phyloP scores from a whole-genome alignment of 2,797 vertebrate genomes.

The Bryconaethiops microstoma region DNA sequence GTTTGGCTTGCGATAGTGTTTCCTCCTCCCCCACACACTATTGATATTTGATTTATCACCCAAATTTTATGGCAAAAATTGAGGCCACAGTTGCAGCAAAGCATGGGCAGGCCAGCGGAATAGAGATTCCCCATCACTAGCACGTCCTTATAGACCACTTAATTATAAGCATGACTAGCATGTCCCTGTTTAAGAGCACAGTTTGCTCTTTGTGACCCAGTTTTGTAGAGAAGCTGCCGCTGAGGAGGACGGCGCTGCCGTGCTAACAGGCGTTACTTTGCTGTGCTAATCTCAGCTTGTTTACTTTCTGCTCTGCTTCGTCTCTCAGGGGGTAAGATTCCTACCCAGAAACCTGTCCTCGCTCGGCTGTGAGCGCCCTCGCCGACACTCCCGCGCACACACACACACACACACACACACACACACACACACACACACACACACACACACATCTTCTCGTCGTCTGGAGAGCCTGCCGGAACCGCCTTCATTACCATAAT shows the following conservation, averaged over 20 bases:
- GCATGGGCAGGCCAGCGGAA: not conserved
- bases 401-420: not conserved
- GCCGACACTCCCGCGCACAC: not conserved
- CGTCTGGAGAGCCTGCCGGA: not conserved
- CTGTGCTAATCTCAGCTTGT: constrained; percentile 27
- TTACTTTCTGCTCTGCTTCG: constrained; percentile 29
- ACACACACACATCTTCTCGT: not conserved
- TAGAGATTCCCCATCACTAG: not conserved
- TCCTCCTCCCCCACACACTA: too few species aligned
- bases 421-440: not conserved
- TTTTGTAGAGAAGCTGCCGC: constrained; percentile 11
- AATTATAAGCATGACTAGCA: not conserved
- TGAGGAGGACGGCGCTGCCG: constrained; percentile 6
- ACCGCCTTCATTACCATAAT: constrained; percentile 46
- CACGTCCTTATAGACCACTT: not conserved
- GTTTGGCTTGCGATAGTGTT: too few species aligned
- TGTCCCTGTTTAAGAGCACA: not conserved
- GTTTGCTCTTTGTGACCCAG: constrained; percentile 19
- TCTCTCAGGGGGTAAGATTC: constrained; percentile 72
- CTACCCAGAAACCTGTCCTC: constrained; percentile 66
- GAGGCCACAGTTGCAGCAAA: too few species aligned
- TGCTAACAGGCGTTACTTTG: constrained; percentile 11
- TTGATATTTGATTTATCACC: too few species aligned
- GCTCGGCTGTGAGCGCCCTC: constrained; percentile 69
- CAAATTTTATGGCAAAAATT: too few species aligned